These are phyloP conservation scores for Lucifuga dentata DNA, from an alignment of 2,113 vertebrate genomes.

Conservation along the genomic window DNA sequence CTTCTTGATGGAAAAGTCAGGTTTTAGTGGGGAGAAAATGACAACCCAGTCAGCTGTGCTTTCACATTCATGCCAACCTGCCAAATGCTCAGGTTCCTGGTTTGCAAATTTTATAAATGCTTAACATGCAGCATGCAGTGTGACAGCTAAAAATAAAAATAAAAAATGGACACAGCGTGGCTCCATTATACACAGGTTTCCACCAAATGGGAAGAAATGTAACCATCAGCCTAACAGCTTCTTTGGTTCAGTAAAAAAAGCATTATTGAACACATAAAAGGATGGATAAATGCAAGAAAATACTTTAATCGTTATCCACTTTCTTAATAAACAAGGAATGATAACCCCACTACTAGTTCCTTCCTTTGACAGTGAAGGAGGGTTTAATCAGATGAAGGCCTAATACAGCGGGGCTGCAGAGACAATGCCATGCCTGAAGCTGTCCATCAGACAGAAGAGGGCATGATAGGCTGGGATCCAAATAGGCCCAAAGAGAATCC, in stretches of 20 bases:
- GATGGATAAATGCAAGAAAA: conserved; percentile 53
- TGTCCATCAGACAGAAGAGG: conserved; percentile 82
- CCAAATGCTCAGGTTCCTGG: conserved; percentile 66
- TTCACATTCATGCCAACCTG: conserved; percentile 66
- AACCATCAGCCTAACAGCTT: conserved; percentile 38
- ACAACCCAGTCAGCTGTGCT: conserved; percentile 69
- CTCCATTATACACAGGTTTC: conserved; percentile 45
- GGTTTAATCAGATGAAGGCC: conserved; percentile 73
- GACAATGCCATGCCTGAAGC: conserved; percentile 74
- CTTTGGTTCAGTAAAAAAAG: conserved; percentile 36
- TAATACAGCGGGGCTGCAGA: conserved; percentile 66
- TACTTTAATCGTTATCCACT: conserved; percentile 32
- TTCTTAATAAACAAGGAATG: conserved; percentile 64
- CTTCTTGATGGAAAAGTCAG: conserved; percentile 49
- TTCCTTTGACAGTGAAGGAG: conserved; percentile 67
- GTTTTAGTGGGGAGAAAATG: conserved; percentile 64
- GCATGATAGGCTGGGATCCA: conserved; percentile 81
- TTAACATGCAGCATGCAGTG: conserved; percentile 40
- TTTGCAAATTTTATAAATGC: conserved; percentile 65
- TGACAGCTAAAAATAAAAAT: conserved; percentile 47
- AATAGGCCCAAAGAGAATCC: conserved; percentile 78
- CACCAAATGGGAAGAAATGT: conserved; percentile 14
- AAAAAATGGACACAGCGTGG: conserved; percentile 4
- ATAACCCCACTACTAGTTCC: conserved; percentile 60
- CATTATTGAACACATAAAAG: conserved; percentile 41